phyloP scores from a whole-genome alignment of 2,797 vertebrate genomes.

The Hypotaenidia okinawae region DNA sequence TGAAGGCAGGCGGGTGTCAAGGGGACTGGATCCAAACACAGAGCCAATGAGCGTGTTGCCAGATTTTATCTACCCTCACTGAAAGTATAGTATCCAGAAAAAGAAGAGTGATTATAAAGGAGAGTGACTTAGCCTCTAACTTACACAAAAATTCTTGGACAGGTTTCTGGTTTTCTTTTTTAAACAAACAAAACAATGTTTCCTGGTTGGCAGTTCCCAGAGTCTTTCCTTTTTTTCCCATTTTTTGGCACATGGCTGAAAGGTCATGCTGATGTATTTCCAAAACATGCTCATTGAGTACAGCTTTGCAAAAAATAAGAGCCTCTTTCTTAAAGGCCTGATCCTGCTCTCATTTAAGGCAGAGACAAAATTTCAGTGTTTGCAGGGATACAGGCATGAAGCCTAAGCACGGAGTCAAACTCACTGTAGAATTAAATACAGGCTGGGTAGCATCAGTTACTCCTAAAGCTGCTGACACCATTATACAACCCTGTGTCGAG shows the following conservation, averaged over 20 bases:
- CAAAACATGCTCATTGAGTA: conserved; percentile 66
- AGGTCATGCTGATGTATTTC: conserved; percentile 63
- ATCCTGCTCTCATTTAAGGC: conserved; percentile 19
- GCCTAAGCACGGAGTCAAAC: background rate
- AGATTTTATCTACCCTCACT: conserved; percentile 71
- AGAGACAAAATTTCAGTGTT: conserved; percentile 27
- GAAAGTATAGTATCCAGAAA: conserved; percentile 72
- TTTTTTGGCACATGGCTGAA: conserved; percentile 65
- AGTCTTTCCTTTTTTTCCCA: conserved; percentile 67
- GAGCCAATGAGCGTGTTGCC: conserved; percentile 64
- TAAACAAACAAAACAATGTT: conserved; percentile 78
- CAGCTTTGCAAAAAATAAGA: conserved; percentile 55
- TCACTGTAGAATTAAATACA: background rate
- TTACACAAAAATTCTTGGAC: conserved; percentile 71
- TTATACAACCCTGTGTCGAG: background rate
- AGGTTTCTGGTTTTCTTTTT: conserved; percentile 68
- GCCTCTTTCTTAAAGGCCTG: conserved; percentile 29
- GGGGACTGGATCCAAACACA: conserved; percentile 52
- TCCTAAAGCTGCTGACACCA: conserved; percentile 22
- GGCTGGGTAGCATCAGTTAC: background rate
- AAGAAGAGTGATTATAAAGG: conserved; percentile 69
- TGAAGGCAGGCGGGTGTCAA: conserved; percentile 67
- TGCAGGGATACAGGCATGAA: background rate
- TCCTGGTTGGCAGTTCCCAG: conserved; percentile 72
- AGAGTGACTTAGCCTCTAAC: conserved; percentile 74